Base-by-base conservation (phyloP, 1,140 invertebrate species). In the Pseudomyrmex dendroicus region DNA sequence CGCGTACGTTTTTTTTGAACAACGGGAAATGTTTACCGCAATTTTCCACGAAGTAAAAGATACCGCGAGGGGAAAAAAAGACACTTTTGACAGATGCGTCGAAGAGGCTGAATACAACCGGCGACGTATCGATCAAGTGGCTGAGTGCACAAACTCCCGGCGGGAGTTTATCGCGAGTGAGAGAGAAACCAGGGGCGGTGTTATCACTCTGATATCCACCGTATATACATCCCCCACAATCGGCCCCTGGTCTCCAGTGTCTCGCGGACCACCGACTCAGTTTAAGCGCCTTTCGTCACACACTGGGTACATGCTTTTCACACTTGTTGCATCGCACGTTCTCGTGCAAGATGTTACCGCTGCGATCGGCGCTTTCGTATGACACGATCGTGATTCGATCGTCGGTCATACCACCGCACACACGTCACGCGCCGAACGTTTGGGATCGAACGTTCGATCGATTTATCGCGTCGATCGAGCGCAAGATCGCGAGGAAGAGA, bases 171-270 rank as follows among this genome's bases (percentile, higher is more conserved):
- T 92, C 89, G 88, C 78, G 35, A 35, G 35, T 5, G 35, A 35
- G 35, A 35, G 35, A 35, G 35, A 35, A 57, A 50, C 46, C 87
- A 91, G 86, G 86, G 90, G 86, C 89, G 87, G 83, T 85, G 86
- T 93, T 93, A 93, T 93, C 92, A 91, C 85, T 91, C 87, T 90
- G 92, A 93, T 93, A 93, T 91, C 87, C 89, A 89, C 91, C 86
- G 83, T 92, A 92, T 93, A 93, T 92, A 90, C 90, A 92, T 91
- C 82, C 89, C 86, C 86, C 85, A 90, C 90, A 73, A 88, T 50
- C 88, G 89, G 88, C 84, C 85, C 82, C 78, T 83, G 88, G 89
- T 90, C 91, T 91, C 89, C 91, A 92, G 89, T 92, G 84, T 91
- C 84, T 91, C 89, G 89, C 92, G 88, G 84, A 92, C 90, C 89